Percentiles rank a stretch among this genome's conserved stretches.
Evolutionary conservation across 2,888 invertebrate species (phyloP).

Genomic region (Deladenus siricidicola): DNA sequence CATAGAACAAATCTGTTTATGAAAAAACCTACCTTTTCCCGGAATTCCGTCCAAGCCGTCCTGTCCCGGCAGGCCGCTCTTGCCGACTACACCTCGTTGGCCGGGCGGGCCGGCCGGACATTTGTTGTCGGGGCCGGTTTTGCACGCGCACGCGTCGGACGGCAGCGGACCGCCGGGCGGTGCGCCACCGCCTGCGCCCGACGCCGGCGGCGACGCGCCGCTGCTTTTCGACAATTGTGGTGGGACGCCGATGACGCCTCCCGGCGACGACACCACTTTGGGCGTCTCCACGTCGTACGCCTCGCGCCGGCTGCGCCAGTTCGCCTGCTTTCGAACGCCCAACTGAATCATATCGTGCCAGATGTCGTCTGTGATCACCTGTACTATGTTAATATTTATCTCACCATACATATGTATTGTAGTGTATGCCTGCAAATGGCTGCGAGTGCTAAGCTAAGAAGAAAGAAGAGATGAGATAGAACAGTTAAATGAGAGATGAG

Average conservation of each 20-base stretch:
- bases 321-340: slow-evolving; percentile 45
- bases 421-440: too few species aligned
- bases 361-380: slow-evolving; percentile 18
- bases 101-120: slow-evolving; percentile 44
- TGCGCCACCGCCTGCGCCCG: slow-evolving; percentile 1
- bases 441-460: too few species aligned
- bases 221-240: not conserved
- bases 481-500: too few species aligned
- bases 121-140: slow-evolving; percentile 27
- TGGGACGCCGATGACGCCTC: not conserved
- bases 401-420: too few species aligned
- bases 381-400: too few species aligned
- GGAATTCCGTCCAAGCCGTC: slow-evolving; percentile 37
- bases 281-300: slow-evolving; percentile 42
- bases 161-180: slow-evolving; percentile 5
- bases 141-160: slow-evolving; percentile 3
- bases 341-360: slow-evolving; percentile 49
- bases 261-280: too few species aligned
- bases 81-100: slow-evolving; percentile 43
- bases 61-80: slow-evolving; percentile 38
- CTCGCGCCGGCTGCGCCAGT: slow-evolving; percentile 45
- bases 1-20: too few species aligned
- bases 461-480: too few species aligned
- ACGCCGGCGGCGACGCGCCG: not conserved
- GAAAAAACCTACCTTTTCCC: slow-evolving; percentile 41